These are phyloP conservation scores for Dicyrtomina minuta DNA, from an alignment of 2,888 invertebrate species.

Conservation along the genomic window DNA sequence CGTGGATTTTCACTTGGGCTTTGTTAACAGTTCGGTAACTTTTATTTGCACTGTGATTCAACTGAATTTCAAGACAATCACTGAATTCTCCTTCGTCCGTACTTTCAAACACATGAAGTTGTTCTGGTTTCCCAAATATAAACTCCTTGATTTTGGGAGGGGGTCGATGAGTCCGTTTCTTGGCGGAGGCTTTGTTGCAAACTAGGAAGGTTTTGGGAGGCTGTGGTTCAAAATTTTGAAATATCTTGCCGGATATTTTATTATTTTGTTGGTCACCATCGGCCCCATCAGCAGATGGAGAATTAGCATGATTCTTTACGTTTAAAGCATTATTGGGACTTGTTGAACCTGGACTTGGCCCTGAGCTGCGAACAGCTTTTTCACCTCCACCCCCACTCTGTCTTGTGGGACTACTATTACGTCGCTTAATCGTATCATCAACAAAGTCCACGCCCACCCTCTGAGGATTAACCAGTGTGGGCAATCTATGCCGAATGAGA, in stretches of 20 bases:
- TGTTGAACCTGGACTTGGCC: too few relatives aligned
- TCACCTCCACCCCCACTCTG: too few relatives aligned
- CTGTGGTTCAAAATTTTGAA: neutral
- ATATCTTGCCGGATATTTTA: too few relatives aligned
- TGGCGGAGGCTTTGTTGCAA: neutral
- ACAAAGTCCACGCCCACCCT: neutral
- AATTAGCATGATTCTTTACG: too few relatives aligned
- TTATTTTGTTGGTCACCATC: too few relatives aligned
- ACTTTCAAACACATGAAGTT: conserved; percentile 7
- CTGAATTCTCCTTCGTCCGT: conserved; percentile 32
- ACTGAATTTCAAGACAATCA: conserved; percentile 24
- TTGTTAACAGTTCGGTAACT: conserved; percentile 23
- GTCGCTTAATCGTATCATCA: neutral
- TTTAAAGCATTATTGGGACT: too few relatives aligned
- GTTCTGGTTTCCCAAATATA: neutral
- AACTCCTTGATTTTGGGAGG: conserved; percentile 25
- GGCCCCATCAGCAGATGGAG: too few relatives aligned
- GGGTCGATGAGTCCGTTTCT: conserved; percentile 21
- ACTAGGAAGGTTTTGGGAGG: conserved; percentile 8
- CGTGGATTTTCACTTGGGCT: conserved; percentile 8
- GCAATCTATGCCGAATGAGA: conserved; percentile 34
- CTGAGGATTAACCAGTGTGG: conserved; percentile 43
- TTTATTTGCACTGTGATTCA: conserved; percentile 28
- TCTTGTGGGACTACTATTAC: too few relatives aligned
- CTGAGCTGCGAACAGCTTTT: too few relatives aligned